Evolutionary conservation across 2,888 invertebrate genomes (phyloP).

Genomic region (Platycheirus albimanus): DNA sequence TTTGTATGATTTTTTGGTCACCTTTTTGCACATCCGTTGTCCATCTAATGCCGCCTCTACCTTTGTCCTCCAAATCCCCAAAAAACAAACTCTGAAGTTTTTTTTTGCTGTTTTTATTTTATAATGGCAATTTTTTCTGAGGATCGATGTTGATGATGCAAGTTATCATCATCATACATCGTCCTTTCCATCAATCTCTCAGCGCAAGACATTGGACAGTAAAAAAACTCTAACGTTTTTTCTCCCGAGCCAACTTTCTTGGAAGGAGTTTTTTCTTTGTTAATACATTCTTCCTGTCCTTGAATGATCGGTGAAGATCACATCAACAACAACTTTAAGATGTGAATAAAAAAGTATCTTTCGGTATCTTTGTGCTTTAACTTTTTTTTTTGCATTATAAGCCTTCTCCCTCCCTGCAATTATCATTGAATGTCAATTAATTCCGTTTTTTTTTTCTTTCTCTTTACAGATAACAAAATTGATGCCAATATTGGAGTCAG

Average conservation of each 20-base stretch:
- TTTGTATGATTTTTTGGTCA: neutral
- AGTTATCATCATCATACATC: conserved; percentile 61
- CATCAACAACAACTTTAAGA: neutral
- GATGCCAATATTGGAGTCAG: conserved; percentile 89
- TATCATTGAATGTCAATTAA: conserved; percentile 65
- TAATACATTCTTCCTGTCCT: conserved; percentile 38
- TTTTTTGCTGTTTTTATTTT: neutral
- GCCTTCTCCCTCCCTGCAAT: conserved; percentile 27
- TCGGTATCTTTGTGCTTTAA: conserved; percentile 37
- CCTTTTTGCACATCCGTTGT: conserved; percentile 2
- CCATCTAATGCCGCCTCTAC: conserved; percentile 26
- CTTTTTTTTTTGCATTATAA: neutral
- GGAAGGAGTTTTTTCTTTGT: conserved; percentile 39
- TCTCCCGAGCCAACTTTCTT: conserved; percentile 48
- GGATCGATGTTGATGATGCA: conserved; percentile 55
- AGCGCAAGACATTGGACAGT: conserved; percentile 34
- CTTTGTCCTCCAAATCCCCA: conserved; percentile 20
- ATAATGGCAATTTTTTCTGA: conserved; percentile 12
- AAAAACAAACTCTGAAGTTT: conserved; percentile 6
- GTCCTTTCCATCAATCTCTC: conserved; percentile 64
- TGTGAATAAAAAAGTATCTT: conserved; percentile 26
- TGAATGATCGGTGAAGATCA: conserved; percentile 32
- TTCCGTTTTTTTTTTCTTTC: conserved; percentile 67
- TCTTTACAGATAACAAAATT: conserved; percentile 88
- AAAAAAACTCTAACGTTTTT: conserved; percentile 35